These are phyloP conservation scores for Cinara cedri DNA, from an alignment of 2,888 invertebrate genomes.

Conservation along the genomic window DNA sequence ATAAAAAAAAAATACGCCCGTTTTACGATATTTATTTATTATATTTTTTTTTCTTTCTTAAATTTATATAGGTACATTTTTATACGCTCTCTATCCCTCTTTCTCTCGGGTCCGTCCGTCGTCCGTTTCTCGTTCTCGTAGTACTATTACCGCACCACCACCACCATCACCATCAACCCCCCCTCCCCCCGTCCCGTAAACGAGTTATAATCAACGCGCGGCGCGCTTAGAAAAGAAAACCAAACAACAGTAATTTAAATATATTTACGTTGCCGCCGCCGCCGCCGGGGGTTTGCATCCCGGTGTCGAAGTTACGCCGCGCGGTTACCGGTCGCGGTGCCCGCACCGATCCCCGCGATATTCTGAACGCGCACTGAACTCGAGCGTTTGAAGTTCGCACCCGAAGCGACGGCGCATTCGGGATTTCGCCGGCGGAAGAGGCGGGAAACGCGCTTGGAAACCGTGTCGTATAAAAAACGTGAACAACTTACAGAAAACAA, in stretches of 20 bases:
- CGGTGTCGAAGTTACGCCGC: slow-evolving; percentile 14
- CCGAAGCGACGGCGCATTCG: too few species aligned
- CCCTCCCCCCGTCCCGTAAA: not conserved
- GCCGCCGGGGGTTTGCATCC: slow-evolving; percentile 20
- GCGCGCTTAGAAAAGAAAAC: slow-evolving; percentile 47
- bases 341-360: too few species aligned
- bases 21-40: slow-evolving; percentile 53
- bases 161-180: too few species aligned
- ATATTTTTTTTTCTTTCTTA: slow-evolving; percentile 15
- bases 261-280: slow-evolving; percentile 24
- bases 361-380: too few species aligned
- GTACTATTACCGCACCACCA: too few species aligned
- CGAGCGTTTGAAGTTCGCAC: too few species aligned
- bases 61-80: too few species aligned
- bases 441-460: too few species aligned
- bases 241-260: slow-evolving; percentile 55
- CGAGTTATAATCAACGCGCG: slow-evolving; percentile 50
- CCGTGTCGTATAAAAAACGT: too few species aligned
- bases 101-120: not conserved
- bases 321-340: slow-evolving; percentile 1
- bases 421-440: too few species aligned
- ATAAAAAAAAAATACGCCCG: slow-evolving; percentile 26
- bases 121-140: not conserved
- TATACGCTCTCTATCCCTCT: not conserved
- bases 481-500: too few species aligned